Percentiles rank a stretch among this genome's conserved stretches.
phyloP scores from a whole-genome alignment of 1,140 invertebrate species.

The Lysiphlebus fabarum region DNA sequence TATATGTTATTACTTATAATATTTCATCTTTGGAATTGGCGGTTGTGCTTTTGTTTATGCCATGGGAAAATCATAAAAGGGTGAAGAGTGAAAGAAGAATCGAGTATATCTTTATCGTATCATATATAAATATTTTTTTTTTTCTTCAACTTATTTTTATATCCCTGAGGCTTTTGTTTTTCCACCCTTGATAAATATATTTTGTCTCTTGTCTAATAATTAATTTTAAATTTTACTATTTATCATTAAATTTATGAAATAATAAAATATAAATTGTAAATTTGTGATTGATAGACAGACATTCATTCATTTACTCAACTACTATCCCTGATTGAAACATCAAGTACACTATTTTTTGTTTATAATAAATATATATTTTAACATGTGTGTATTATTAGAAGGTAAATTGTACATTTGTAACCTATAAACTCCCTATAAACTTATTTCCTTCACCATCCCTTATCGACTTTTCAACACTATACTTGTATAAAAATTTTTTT shows the following conservation, averaged over 20 bases:
- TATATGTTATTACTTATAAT: constrained; percentile 59
- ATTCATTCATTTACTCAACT: constrained; percentile 45
- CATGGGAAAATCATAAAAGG: constrained; percentile 49
- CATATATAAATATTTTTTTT: constrained; percentile 1
- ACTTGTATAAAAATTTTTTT: no score
- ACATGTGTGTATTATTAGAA: no score
- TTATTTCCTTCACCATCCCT: no score
- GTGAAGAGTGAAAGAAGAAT: constrained; percentile 22
- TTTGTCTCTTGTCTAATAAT: neutral
- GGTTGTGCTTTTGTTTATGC: constrained; percentile 57
- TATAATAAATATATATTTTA: no score
- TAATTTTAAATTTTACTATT: neutral
- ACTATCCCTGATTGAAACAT: constrained; percentile 51
- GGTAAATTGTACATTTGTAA: no score
- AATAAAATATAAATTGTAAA: constrained; percentile 5
- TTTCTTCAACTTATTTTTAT: constrained; percentile 6
- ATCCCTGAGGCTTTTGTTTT: neutral
- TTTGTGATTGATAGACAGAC: constrained; percentile 45
- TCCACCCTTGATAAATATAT: constrained; percentile 3
- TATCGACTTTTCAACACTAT: no score
- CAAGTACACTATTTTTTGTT: neutral
- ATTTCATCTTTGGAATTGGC: constrained; percentile 57
- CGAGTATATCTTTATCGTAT: neutral
- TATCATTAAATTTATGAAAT: no score
- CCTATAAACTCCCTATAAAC: no score